phyloP scores from a whole-genome alignment of 2,888 invertebrate genomes.

The Emmelina monodactyla region DNA sequence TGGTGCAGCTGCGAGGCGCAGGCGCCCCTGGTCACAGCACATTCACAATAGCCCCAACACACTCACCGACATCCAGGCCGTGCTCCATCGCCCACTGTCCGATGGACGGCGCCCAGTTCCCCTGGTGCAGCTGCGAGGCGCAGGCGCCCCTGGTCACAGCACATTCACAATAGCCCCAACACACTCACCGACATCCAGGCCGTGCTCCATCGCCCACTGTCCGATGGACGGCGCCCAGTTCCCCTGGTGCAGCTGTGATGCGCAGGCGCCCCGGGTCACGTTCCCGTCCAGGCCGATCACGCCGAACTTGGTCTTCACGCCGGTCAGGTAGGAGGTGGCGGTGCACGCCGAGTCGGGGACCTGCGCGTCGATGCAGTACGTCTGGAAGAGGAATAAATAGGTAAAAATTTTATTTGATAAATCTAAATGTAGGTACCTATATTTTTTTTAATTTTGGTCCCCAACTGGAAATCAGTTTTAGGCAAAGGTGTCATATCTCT shows the following conservation, averaged over 20 bases:
- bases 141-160: constrained; percentile 67
- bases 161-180: no score
- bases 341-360: constrained; percentile 80
- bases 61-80: constrained; percentile 53
- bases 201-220: constrained; percentile 68
- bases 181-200: constrained; percentile 52
- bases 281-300: constrained; percentile 75
- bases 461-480: no score
- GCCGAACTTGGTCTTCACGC: constrained; percentile 73
- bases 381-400: constrained; percentile 37
- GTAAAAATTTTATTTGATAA: no score
- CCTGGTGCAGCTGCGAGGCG: constrained; percentile 61
- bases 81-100: constrained; percentile 71
- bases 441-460: no score
- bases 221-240: constrained; percentile 73
- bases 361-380: constrained; percentile 71
- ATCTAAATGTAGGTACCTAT: no score
- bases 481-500: no score
- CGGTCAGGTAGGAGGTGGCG: constrained; percentile 75
- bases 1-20: constrained; percentile 62
- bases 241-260: constrained; percentile 60
- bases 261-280: constrained; percentile 70
- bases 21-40: constrained; percentile 69
- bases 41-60: no score
- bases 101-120: constrained; percentile 71